Evolutionary conservation across 2,113 vertebrate genomes (phyloP).

Genomic region (Pygoscelis adeliae): DNA sequence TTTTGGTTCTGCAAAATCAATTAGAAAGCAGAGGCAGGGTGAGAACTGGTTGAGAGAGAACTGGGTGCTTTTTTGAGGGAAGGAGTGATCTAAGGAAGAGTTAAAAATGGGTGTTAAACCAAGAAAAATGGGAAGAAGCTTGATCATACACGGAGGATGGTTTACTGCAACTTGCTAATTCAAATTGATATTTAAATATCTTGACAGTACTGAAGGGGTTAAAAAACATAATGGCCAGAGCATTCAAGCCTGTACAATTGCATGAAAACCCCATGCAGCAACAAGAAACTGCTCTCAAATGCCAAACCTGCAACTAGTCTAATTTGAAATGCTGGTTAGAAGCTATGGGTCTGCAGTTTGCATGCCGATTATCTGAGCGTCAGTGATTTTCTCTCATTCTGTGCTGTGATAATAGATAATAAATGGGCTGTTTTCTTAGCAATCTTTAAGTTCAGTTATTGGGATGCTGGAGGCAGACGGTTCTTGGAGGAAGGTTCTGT

Average conservation of each 20-base stretch:
- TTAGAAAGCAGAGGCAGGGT: background rate
- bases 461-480: background rate
- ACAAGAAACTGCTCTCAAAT: background rate
- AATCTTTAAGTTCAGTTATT: background rate
- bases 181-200: background rate
- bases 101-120: background rate
- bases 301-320: background rate
- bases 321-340: background rate
- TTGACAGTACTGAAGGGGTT: background rate
- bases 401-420: background rate
- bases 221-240: background rate
- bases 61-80: background rate
- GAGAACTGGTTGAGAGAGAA: background rate
- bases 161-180: background rate
- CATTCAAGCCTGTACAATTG: background rate
- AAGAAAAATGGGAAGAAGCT: background rate
- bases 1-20: background rate
- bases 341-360: background rate
- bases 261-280: background rate
- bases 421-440: background rate
- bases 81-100: background rate
- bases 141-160: rapidly evolving
- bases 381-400: background rate
- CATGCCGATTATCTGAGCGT: rapidly evolving
- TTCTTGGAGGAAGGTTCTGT: slow-evolving; percentile 40